Base-by-base conservation (phyloP, 2,113 vertebrate genomes). In the Oryzias curvinotus region DNA sequence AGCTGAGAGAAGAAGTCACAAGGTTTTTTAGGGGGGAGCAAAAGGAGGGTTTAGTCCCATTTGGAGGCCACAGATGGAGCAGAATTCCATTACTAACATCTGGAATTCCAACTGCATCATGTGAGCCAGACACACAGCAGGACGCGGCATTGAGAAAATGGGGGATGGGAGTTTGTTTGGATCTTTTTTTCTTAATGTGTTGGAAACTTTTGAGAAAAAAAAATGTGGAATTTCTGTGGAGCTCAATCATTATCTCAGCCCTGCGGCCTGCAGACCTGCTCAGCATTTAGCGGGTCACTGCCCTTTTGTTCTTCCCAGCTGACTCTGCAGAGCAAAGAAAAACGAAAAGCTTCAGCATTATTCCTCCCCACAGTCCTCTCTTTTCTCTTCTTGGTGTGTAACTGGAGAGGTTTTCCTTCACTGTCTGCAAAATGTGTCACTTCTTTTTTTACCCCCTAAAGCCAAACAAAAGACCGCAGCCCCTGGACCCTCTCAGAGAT, bases 51-150 rank as follows among this genome's bases (percentile, higher is more conserved):
- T 71, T 75, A 84, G 70, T 85, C 79, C 81, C 80, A 85, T 86
- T 87, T 83, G 72, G 86, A 87, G 77, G 80, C 82, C 85, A 91
- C 78, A 82, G 78, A 86, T 84, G 72, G 78, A 85, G 86, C 75
- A 87, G 85, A 89, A 90, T 90, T 91, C 86, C 89, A 86, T 84
- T 75, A 88, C 52, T 83, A 89, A 91, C 91, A 92, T 91, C 91
- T 92, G 91, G 91, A 90, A 90, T 90, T 89, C 79, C 74, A 68
- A 89, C 86, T 89, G 86, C 76, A 83, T 90, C 83, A 73, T 72
- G 74, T 79, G 63, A 57, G 73, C 81, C 78, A 78, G 71, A 66
- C 73, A 57, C 71, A 62, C 85, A 77, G 81, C 62, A 18, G 73
- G 82, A 78, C 47, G 18, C 7, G 14, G 65, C 59, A 17, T 15